Evolutionary conservation across 2,113 vertebrate species (phyloP).

Genomic region (Archocentrus centrarchus): DNA sequence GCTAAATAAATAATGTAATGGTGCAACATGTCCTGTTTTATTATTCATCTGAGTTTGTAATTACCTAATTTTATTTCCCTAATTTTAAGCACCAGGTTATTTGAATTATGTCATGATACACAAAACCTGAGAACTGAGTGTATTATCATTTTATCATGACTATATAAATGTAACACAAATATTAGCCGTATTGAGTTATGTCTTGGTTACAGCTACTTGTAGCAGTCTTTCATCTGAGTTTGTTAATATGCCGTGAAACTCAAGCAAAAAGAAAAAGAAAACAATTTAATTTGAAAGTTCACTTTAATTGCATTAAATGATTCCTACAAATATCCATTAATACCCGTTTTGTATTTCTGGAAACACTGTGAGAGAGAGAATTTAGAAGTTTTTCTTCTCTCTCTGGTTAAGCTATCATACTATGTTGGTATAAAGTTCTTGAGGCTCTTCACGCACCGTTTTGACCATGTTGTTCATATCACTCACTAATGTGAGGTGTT

Average conservation of each 20-base stretch:
- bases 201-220: background rate
- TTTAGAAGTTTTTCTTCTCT: background rate
- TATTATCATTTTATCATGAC: background rate
- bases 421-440: background rate
- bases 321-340: background rate
- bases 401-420: background rate
- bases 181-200: background rate
- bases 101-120: background rate
- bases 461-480: background rate
- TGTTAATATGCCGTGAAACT: background rate
- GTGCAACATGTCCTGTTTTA: background rate
- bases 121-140: background rate
- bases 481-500: background rate
- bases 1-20: background rate
- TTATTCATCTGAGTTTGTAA: background rate
- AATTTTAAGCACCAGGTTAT: background rate
- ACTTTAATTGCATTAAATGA: background rate
- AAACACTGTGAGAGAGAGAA: background rate
- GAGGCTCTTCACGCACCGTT: background rate
- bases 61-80: background rate
- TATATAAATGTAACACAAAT: background rate
- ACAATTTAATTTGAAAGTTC: background rate
- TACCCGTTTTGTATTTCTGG: background rate
- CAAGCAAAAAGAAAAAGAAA: background rate
- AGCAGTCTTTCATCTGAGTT: background rate